Evolutionary conservation across 2,113 vertebrate genomes (phyloP).

Genomic region (Anas platyrhynchos): DNA sequence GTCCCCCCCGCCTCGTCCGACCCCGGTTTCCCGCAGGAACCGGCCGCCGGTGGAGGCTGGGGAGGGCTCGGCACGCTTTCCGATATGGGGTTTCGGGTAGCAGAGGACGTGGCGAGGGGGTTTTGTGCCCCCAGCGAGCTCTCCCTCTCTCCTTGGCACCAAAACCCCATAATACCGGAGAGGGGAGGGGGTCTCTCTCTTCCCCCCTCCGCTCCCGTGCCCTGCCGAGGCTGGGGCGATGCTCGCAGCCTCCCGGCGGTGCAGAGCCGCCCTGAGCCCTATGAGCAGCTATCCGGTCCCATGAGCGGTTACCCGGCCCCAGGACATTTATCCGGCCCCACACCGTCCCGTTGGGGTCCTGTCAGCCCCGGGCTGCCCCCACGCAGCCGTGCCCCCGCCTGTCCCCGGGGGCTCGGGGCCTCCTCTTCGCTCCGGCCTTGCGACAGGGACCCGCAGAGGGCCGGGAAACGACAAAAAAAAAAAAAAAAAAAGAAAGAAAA

Average conservation of each 20-base stretch:
- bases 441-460: neutral
- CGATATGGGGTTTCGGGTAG: neutral
- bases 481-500: neutral
- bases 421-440: neutral
- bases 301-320: no score
- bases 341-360: neutral
- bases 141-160: neutral
- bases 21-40: neutral
- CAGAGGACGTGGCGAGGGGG: no score
- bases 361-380: neutral
- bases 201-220: neutral
- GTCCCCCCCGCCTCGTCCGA: neutral
- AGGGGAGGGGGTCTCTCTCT: neutral
- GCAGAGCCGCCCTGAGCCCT: neutral
- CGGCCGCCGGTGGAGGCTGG: neutral
- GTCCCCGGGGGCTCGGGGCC: neutral
- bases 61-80: no score
- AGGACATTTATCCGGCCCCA: neutral
- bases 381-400: neutral
- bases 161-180: neutral
- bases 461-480: neutral
- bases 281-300: no score
- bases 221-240: neutral
- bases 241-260: neutral
- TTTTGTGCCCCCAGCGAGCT: neutral